Percentiles rank a stretch among this genome's conserved stretches.
Conservation (phyloP, 2,797 vertebrate species). For the Ciconia nigra region DNA sequence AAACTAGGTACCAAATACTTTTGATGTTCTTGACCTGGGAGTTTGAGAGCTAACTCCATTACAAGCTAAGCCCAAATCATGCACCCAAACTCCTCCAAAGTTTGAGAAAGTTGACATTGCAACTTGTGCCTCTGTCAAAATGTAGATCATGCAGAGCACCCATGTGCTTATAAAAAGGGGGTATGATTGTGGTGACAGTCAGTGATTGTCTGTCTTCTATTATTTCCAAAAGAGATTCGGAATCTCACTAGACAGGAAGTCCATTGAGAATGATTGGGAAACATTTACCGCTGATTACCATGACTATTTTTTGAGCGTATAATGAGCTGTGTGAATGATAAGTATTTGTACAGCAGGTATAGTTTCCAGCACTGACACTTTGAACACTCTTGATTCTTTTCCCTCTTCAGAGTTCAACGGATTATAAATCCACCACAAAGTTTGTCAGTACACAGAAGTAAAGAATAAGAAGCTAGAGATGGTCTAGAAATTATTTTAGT, state of each 20-base stretch:
- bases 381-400: neutral
- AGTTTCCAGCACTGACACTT: neutral
- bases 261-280: neutral
- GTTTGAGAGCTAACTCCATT: neutral
- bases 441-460: neutral
- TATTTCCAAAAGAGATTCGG: neutral
- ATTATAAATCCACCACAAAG: neutral
- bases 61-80: neutral
- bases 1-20: neutral
- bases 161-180: neutral
- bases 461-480: neutral
- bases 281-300: slow-evolving; percentile 5
- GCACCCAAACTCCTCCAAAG: neutral
- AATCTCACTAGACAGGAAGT: neutral
- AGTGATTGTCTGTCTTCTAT: neutral
- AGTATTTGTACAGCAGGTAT: neutral
- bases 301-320: neutral
- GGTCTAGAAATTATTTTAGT: neutral
- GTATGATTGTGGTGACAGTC: neutral
- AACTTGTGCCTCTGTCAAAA: neutral
- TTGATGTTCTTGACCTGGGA: neutral
- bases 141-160: neutral
- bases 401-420: neutral
- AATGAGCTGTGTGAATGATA: neutral
- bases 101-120: neutral